Base-by-base conservation (phyloP, 2,888 invertebrate genomes). In the Ophion slaviceki region DNA sequence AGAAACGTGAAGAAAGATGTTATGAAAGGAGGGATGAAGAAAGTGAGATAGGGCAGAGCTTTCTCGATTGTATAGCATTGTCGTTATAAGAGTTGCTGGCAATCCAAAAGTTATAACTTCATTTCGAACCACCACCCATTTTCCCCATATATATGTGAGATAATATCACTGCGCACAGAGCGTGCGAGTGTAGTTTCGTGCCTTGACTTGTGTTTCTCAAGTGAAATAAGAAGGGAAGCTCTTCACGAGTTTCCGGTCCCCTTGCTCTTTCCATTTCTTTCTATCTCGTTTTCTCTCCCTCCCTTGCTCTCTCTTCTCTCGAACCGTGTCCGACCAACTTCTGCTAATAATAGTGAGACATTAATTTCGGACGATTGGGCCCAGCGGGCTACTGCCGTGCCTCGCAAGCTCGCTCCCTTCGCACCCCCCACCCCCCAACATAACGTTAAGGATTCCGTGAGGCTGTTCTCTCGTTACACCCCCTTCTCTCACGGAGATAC, bases 361-460 rank as follows among this genome's bases (percentile, higher is more conserved):
- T 93, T 93, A 93, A 93, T 92, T 92, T 91, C 92, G 88, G 89
- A 88, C 92, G 91, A 93, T 92, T 91, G 92, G 92, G 90, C 92
- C 92, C 92, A 91, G 89, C 90, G 92, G 92, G 89, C 90, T 89
- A 89, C 87, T 90, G 80, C 76, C 81, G 84, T 80, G 85, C 79
- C 79, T 71, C 64, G 36, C 20, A 66, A 28, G 8, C 79, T 32
- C 71, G 11, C 71, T 14, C 74, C 75, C 68, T 17, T 61, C n/a
- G 70, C 45, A 28, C 64, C 40, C 17, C 74, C 47, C 45, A 28
- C 64, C 40, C 17, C 74, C 47, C 67, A 20, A 47, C 17, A 75
- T 28, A 20, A 24, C 59, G 47, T 83, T 66, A 62, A 70, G 76
- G 57, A 83, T 86, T 80, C 67, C 71, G 74, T 57, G 24, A 77